Evolutionary conservation across 2,888 invertebrate genomes (phyloP), one percentile per base, ranked within the genome.

Genomic region (Acrobasis suavella): DNA sequence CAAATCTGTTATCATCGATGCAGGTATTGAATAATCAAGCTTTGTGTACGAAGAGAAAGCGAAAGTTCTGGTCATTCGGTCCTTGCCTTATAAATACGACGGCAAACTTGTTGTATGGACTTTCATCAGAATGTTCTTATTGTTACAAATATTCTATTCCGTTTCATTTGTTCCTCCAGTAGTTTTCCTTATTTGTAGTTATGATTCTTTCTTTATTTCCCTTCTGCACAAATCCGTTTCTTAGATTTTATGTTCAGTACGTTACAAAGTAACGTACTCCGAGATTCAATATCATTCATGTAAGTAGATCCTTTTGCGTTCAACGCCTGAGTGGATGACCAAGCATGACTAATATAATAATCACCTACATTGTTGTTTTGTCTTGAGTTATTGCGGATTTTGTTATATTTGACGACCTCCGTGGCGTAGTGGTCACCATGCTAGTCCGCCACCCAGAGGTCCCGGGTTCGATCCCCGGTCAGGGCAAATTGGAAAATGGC

Each of bases 1-100:
- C 67, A 67, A 66, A 66, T 65, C 58, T 64, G 59, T 50, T 58
- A 62, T 65, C 67, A 66, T 72, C 22, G n/a, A 32, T 51, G 8
- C 7, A 32, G 32, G 37, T 61, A 70, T 69, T 72, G 66, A 69
- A 62, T 72, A 68, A 69, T 67, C 68, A 70, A 72, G 70, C 75
- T 75, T 72, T 76, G 71, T 73, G 68, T 63, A 67, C 64, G 63
- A 68, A 55, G 55, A 71, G 77, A 86, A 83, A 87, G 85, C 77
- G 87, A 88, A 88, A 87, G 86, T 83, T 77, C 69, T 80, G 65
- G 59, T 56, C 65, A 54, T 60, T 62, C 66, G 64, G 66, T 71
- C 71, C 75, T 78, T 72, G 68, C 71, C 75, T 77, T 72, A 68
- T 73, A 75, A 70, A 69, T 69, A 72, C 65, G 66, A 69, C 63